Conservation (phyloP, 2,113 vertebrate species). For the Bufo gargarizans region DNA sequence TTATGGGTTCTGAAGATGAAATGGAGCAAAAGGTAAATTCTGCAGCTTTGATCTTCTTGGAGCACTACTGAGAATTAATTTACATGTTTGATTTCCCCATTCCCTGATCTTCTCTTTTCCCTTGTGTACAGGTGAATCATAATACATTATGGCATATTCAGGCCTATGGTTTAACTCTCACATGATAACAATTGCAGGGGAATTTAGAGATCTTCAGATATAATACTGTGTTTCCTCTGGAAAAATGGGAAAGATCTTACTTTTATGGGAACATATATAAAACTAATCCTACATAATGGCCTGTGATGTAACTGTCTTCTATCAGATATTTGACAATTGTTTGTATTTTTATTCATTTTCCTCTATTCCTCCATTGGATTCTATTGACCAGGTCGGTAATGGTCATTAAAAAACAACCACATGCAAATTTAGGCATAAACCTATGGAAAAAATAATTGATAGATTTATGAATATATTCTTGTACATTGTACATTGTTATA, state of each 20-base stretch:
- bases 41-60: slow-evolving; percentile 53
- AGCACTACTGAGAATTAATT: slow-evolving; percentile 56
- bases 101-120: slow-evolving; percentile 45
- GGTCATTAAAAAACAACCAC: no score
- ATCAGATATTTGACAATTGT: not conserved
- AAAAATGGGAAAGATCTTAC: slow-evolving; percentile 58
- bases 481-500: no score
- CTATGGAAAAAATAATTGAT: no score
- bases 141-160: slow-evolving; percentile 55
- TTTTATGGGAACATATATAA: no score
- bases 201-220: not conserved
- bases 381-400: not conserved
- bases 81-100: slow-evolving; percentile 57
- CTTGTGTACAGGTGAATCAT: slow-evolving; percentile 46
- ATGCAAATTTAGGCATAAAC: no score
- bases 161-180: slow-evolving; percentile 47
- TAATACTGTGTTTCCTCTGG: not conserved
- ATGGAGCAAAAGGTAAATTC: slow-evolving; percentile 58
- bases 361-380: not conserved
- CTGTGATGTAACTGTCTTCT: not conserved
- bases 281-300: not conserved
- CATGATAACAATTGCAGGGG: not conserved
- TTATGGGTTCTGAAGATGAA: slow-evolving; percentile 55
- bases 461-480: no score
- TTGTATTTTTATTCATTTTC: not conserved